These are phyloP conservation scores for Hirtodrosophila alboralis DNA, from an alignment of 2,888 invertebrate genomes.

Conservation along the genomic window DNA sequence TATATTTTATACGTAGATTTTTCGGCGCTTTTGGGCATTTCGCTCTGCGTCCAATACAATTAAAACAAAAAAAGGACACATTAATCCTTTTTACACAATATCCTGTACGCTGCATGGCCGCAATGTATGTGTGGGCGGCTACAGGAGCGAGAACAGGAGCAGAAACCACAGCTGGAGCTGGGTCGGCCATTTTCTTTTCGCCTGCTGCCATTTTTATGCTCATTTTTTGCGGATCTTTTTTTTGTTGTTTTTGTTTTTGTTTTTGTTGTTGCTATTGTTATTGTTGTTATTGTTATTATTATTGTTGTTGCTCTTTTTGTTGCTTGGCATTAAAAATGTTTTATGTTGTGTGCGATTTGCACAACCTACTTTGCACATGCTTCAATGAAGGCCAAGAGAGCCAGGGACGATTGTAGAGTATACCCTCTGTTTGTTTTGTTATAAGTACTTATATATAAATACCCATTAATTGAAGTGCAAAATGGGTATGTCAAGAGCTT, in stretches of 20 bases:
- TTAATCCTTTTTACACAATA: slow-evolving; percentile 79
- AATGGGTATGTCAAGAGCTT: slow-evolving; percentile 2
- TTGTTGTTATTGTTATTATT: slow-evolving; percentile 19
- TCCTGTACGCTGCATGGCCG: slow-evolving; percentile 66
- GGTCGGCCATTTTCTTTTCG: slow-evolving; percentile 76
- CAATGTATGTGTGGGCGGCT: slow-evolving; percentile 34
- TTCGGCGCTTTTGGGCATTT: slow-evolving; percentile 67
- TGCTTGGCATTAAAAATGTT: slow-evolving; percentile 77
- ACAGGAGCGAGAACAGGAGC: slow-evolving; percentile 1
- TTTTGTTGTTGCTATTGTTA: slow-evolving; percentile 12
- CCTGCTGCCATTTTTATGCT: slow-evolving; percentile 78
- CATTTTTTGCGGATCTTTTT: slow-evolving; percentile 63
- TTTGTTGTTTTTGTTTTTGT: slow-evolving; percentile 19
- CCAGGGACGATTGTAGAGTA: slow-evolving; percentile 18
- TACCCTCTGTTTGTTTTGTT: slow-evolving; percentile 37
- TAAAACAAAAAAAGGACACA: slow-evolving; percentile 72
- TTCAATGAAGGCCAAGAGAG: slow-evolving; percentile 38
- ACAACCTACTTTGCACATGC: slow-evolving; percentile 79
- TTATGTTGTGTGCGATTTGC: slow-evolving; percentile 81
- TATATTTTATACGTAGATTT: slow-evolving; percentile 74
- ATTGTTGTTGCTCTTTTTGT: slow-evolving; percentile 38
- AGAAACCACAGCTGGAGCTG: slow-evolving; percentile 39
- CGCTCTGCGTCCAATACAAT: slow-evolving; percentile 59
- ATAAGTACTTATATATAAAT: slow-evolving; percentile 42
- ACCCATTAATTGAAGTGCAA: slow-evolving; percentile 4